Conservation (phyloP, 2,113 vertebrate species). For the human (Homo sapiens) region GRCh38 chr13:109590001-109590500, state of each 20-base stretch:
- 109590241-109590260: not conserved
- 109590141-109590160: not conserved
- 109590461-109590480: not conserved
- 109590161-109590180: no score
- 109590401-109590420: not conserved
- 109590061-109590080: not conserved
- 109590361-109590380: not conserved
- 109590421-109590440: not conserved
- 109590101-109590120: no score
- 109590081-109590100: not conserved
- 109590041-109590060: not conserved
- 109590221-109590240: not conserved
- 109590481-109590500: not conserved
- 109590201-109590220: not conserved
- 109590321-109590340: not conserved
- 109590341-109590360: not conserved
- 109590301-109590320: not conserved
- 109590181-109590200: not conserved
- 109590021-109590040: not conserved
- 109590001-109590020: no score
- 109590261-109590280: not conserved
- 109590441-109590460: not conserved
- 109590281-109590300: not conserved
- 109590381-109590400: not conserved
- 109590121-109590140: not conserved